phyloP scores from a whole-genome alignment of 2,113 vertebrate species.

The Albula glossodonta region DNA sequence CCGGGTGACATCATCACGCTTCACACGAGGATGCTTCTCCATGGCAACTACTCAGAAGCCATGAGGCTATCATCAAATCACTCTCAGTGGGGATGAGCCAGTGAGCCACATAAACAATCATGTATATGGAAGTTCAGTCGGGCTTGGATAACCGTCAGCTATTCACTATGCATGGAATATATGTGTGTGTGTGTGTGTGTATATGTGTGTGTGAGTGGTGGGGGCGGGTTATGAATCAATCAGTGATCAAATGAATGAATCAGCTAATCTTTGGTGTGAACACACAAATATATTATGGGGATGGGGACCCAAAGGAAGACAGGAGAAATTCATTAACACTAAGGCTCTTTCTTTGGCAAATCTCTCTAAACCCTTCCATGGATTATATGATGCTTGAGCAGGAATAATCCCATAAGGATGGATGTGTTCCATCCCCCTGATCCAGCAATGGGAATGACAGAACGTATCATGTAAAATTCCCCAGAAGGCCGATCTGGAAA shows the following conservation, averaged over 20 bases:
- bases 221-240: not conserved
- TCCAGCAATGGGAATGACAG: not conserved
- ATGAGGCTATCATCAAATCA: slow-evolving; percentile 1
- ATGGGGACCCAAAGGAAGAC: not conserved
- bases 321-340: not conserved
- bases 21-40: slow-evolving; percentile 12
- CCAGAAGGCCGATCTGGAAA: not conserved
- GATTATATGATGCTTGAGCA: not conserved
- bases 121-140: no score
- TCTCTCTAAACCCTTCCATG: not conserved
- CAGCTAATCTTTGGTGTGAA: not conserved
- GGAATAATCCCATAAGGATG: slow-evolving; percentile 5
- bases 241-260: not conserved
- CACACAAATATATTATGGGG: not conserved
- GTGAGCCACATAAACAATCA: no score
- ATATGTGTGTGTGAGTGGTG: not conserved
- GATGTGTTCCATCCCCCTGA: not conserved
- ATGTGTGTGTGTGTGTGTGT: not conserved
- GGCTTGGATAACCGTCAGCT: no score
- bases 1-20: slow-evolving; percentile 24
- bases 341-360: not conserved
- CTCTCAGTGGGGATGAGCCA: not conserved
- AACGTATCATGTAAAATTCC: not conserved
- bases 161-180: not conserved
- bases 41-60: slow-evolving; percentile 24